Base-by-base conservation (phyloP, 2,113 vertebrate genomes). In the Lipophrys pholis region DNA sequence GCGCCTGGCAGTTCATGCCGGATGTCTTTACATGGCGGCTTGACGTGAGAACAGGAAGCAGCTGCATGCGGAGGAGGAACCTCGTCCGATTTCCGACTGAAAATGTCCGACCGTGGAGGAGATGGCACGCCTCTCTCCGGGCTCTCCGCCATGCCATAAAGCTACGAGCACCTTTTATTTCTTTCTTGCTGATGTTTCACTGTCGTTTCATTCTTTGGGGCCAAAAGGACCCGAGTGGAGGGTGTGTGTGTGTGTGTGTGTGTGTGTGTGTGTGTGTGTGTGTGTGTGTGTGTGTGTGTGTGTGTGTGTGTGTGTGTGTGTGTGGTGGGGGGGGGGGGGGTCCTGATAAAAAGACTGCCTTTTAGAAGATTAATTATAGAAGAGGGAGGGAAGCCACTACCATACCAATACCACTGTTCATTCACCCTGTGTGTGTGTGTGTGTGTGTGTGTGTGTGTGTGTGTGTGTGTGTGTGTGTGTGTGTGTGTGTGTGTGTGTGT, bases 321-420 rank as follows among this genome's bases (percentile, higher is more conserved):
- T 67, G 42, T 51, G 63, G 42, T 59, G 46, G 16, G 54, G 49
- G 36, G 71, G 71, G 58, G 69, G 63, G 42, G 52, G 81, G 78
- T 80, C 76, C 83, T 82, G 72, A 78, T 72, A 15, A 59, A 78
- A 78, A 82, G 81, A 82, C 78, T 82, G 82, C 82, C 69, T 80
- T 82, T 84, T 65, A 73, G 61, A 82, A 77, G 68, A 73, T 73
- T 76, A 50, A 80, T 71, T 64, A 55, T 80, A 78, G 76, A 82
- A 78, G 41, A 81, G 87, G 89, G 82, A 86, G 83, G 85, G 80
- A 89, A 86, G 83, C 89, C 87, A 88, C 83, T 86, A 86, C 42
- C 76, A 73, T 62, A 87, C 80, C 80, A 79, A 60, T 42, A 82
- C 86, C 82, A 87, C 82, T 82, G 76, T 79, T 76, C 68, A 61